Conservation (phyloP, 1,140 invertebrate species). For the Lutraria rhynchaena region DNA sequence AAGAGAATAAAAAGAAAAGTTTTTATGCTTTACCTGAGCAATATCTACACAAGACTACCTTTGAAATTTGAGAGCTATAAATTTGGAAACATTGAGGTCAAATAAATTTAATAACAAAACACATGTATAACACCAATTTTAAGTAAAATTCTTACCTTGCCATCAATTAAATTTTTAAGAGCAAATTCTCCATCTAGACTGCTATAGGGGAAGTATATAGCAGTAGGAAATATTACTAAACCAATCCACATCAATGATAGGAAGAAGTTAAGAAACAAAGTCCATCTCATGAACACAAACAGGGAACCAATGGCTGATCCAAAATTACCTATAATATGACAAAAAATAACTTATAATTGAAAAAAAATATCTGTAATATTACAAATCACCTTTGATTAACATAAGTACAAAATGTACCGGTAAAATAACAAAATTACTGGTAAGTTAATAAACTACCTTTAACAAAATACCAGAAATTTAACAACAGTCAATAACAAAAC, state of each 20-base stretch:
- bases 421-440: not conserved
- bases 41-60: no score
- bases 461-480: no score
- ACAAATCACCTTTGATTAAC: not conserved
- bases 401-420: not conserved
- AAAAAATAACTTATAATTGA: no score
- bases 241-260: conserved; percentile 64
- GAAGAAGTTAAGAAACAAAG: conserved; percentile 62
- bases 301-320: conserved; percentile 71
- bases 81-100: no score
- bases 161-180: conserved; percentile 66
- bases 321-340: conserved; percentile 71
- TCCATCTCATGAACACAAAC: conserved; percentile 70
- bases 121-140: no score
- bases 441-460: no score
- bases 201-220: conserved; percentile 61
- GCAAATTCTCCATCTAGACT: conserved; percentile 52
- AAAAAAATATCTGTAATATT: not conserved
- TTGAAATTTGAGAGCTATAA: no score
- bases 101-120: no score
- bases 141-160: conserved; percentile 70
- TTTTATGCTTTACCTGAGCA: no score
- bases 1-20: no score
- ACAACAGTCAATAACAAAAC: no score
- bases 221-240: conserved; percentile 67